These are phyloP conservation scores for Zenarchopterus dispar DNA, from an alignment of 2,797 vertebrate species.

Conservation along the genomic window DNA sequence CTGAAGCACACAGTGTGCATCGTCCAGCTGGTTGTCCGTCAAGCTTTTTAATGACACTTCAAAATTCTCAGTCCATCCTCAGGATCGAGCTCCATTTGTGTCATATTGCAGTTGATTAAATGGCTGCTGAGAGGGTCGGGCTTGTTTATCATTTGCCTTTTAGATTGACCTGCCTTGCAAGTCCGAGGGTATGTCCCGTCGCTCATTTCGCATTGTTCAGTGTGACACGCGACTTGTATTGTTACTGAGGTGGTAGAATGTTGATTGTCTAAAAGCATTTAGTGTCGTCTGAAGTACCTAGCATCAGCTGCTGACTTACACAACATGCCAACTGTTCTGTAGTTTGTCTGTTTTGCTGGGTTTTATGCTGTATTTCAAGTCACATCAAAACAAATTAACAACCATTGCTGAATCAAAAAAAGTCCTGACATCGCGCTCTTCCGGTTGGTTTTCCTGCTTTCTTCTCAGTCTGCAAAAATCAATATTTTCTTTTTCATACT, in stretches of 20 bases:
- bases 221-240: conserved; percentile 63
- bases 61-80: conserved; percentile 62
- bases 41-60: conserved; percentile 37
- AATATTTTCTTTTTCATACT: conserved; percentile 27
- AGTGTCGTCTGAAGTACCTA: conserved; percentile 24
- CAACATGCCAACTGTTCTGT: conserved; percentile 18
- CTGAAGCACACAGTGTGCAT: conserved; percentile 20
- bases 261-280: conserved; percentile 39
- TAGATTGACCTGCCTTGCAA: conserved; percentile 59
- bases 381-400: conserved; percentile 37
- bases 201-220: conserved; percentile 70
- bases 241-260: conserved; percentile 57
- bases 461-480: conserved; percentile 49
- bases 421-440: conserved; percentile 47
- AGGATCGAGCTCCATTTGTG: conserved; percentile 27
- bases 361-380: conserved; percentile 34
- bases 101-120: conserved; percentile 37
- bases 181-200: conserved; percentile 13
- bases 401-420: conserved; percentile 27
- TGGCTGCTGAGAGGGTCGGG: conserved; percentile 43
- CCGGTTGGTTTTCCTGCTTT: conserved; percentile 35
- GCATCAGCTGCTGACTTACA: conserved; percentile 26
- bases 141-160: conserved; percentile 84
- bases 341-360: conserved; percentile 14
- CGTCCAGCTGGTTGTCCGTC: conserved; percentile 30